A percentile compares a stretch with the other conserved stretches of the same genome.
These are phyloP conservation scores for Plebejus argus DNA, from an alignment of 2,888 invertebrate genomes.

Conservation along the genomic window DNA sequence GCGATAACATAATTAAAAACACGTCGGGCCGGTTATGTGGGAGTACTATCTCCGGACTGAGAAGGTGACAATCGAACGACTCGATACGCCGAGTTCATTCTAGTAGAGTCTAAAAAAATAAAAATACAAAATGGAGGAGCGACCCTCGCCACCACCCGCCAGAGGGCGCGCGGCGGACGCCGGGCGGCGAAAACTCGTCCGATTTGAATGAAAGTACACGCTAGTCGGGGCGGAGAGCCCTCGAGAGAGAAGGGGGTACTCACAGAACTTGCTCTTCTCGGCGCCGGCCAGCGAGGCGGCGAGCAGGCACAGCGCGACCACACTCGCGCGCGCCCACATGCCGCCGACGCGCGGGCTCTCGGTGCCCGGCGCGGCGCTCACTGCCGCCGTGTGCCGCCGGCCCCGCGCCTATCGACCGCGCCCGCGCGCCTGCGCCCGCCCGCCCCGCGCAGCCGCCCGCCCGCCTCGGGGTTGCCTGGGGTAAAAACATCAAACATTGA, in stretches of 20 bases:
- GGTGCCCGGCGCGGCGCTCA: constrained; percentile 59
- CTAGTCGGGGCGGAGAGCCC: neutral
- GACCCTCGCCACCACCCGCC: constrained; percentile 41
- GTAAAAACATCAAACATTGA: neutral
- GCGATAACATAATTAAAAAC: constrained; percentile 15
- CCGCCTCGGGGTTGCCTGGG: constrained; percentile 42
- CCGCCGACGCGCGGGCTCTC: constrained; percentile 59
- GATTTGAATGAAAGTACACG: neutral
- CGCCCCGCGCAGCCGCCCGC: neutral
- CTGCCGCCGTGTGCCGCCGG: constrained; percentile 43
- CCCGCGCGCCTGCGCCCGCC: constrained; percentile 13
- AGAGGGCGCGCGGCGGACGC: constrained; percentile 45
- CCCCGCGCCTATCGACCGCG: constrained; percentile 47
- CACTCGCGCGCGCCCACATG: constrained; percentile 71
- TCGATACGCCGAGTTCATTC: neutral
- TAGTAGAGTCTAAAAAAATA: constrained; percentile 29
- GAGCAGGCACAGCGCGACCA: constrained; percentile 51
- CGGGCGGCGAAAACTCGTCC: constrained; percentile 34
- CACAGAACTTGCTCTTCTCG: constrained; percentile 80
- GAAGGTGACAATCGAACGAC: neutral
- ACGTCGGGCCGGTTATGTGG: neutral
- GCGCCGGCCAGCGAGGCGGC: constrained; percentile 64
- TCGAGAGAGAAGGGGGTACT: constrained; percentile 49
- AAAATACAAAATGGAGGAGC: constrained; percentile 47
- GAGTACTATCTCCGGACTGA: neutral